These are phyloP conservation scores for Doris montereyensis DNA, from an alignment of 2,888 invertebrate species.

Conservation along the genomic window DNA sequence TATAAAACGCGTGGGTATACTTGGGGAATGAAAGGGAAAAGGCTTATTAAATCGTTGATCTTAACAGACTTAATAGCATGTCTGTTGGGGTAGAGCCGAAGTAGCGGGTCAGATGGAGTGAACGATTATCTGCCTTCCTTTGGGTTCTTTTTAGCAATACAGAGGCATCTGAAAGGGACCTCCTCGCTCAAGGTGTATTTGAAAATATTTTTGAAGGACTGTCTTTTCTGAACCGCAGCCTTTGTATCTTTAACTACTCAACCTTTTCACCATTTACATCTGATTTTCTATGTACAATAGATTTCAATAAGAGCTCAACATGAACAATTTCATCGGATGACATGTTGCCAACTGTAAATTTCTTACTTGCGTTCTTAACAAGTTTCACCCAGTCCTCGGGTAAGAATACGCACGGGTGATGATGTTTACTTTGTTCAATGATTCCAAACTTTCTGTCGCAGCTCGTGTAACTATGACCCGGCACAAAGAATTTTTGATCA, in stretches of 20 bases:
- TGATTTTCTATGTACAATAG: not conserved
- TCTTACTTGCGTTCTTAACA: not conserved
- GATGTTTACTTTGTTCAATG: not conserved
- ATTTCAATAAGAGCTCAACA: not conserved
- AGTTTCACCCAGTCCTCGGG: not conserved
- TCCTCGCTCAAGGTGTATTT: too few species aligned
- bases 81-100: not conserved
- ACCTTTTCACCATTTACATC: not conserved
- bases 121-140: not conserved
- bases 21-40: not conserved
- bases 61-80: constrained; percentile 3
- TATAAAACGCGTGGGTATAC: constrained; percentile 4
- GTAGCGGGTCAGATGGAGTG: not conserved
- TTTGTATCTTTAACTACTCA: not conserved
- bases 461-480: constrained; percentile 17
- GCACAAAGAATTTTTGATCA: constrained; percentile 9
- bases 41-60: not conserved
- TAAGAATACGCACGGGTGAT: not conserved
- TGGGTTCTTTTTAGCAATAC: not conserved
- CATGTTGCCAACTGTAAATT: not conserved
- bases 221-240: not conserved
- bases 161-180: not conserved
- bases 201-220: not conserved
- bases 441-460: constrained; percentile 14
- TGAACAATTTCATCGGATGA: not conserved